These are phyloP conservation scores for Drosophila biarmipes DNA, from an alignment of 1,140 invertebrate genomes.

Conservation along the genomic window DNA sequence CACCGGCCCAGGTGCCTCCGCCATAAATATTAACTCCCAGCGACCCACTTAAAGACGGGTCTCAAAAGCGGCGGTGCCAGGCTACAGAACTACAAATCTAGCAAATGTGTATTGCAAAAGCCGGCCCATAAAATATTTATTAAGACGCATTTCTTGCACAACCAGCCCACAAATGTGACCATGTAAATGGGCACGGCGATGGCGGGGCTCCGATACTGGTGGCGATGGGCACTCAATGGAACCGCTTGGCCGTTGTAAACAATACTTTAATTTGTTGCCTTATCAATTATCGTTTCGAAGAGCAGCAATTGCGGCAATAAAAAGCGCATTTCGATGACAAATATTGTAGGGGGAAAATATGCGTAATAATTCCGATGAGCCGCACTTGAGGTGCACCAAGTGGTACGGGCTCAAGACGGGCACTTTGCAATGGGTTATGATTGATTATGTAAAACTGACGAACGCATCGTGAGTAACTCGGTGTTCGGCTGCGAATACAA, in stretches of 20 bases:
- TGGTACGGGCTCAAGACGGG: slow-evolving; percentile 5
- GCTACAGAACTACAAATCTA: slow-evolving; percentile 18
- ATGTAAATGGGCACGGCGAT: slow-evolving; percentile 25
- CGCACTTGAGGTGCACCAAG: slow-evolving; percentile 28
- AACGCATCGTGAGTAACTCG: slow-evolving; percentile 39
- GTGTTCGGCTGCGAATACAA: not conserved
- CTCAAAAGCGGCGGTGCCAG: slow-evolving; percentile 29
- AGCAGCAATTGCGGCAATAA: slow-evolving; percentile 23
- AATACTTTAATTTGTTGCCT: slow-evolving; percentile 65
- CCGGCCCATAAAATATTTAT: slow-evolving; percentile 56
- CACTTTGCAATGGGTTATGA: slow-evolving; percentile 11
- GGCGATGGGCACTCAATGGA: slow-evolving; percentile 54
- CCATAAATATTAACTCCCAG: slow-evolving; percentile 45
- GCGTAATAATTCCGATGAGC: slow-evolving; percentile 49
- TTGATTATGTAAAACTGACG: slow-evolving; percentile 51
- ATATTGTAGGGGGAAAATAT: slow-evolving; percentile 23
- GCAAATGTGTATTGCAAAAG: slow-evolving; percentile 37
- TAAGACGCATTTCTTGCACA: slow-evolving; percentile 76
- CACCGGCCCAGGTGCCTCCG: slow-evolving; percentile 52
- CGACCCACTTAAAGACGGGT: slow-evolving; percentile 55
- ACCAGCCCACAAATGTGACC: slow-evolving; percentile 29
- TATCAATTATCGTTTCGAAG: slow-evolving; percentile 53
- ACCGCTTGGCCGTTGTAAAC: slow-evolving; percentile 55
- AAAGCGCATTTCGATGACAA: slow-evolving; percentile 40
- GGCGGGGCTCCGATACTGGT: slow-evolving; percentile 18